Base-by-base conservation (phyloP, 2,888 invertebrate genomes). In the Mythimna impura region DNA sequence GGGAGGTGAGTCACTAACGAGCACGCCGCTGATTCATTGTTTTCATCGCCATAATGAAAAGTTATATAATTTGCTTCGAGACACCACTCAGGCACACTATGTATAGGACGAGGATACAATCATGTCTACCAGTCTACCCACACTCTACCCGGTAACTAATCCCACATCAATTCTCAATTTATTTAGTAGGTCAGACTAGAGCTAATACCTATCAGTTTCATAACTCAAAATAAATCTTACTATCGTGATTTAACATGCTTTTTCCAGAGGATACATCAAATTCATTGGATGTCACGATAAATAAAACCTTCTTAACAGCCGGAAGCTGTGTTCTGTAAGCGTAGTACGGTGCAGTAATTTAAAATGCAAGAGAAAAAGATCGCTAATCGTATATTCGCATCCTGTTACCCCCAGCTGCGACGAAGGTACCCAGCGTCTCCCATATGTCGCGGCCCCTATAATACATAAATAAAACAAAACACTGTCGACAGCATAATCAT, bases 11-110 rank as follows among this genome's bases (percentile, higher is more conserved):
- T 94, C 93, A 94, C 87, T 92, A 91, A 93, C 89, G 88, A 92
- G 88, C 88, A 78, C 84, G 75, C 76, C 73, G 88, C 84, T 94
- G 94, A 94, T 91, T 94, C 94, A 94, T 93, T 94, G 92, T 93
- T 93, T 91, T 90, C 90, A 91, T 89, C 86, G 79, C 83, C 82
- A 84, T 89, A 89, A 90, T 90, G 88, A 89, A 90, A 88, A 89
- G 81, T 89, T 88, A 90, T 87, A 86, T 88, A 87, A 88, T 87
- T 86, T 82, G 73, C 80, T 82, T 76, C 75, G 76, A 80, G 71
- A 64, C 70, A 81, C 76, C 81, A 81, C 77, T 70, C 85, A 74
- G 72, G 71, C 69, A 62, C 65, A 55, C 57, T 30, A 43, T 50
- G 71, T 64, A 66, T 70, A 81, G 40, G 52, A 30, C 55, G 63